Evolutionary conservation across 2,113 vertebrate species (phyloP).

Genomic region (Cephalopholis sonnerati): DNA sequence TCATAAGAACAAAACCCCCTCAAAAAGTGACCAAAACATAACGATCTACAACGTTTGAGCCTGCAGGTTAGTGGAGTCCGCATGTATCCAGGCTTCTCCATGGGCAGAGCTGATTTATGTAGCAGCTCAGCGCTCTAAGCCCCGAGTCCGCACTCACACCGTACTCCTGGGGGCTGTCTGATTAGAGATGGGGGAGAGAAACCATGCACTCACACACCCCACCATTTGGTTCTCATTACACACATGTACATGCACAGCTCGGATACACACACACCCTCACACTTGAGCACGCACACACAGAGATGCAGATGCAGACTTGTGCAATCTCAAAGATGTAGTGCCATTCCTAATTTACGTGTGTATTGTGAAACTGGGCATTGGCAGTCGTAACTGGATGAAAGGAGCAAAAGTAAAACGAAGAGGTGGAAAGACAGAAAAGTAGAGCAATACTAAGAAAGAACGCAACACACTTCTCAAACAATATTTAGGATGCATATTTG

Average conservation of each 20-base stretch:
- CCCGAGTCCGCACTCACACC: constrained; percentile 73
- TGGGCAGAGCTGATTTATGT: constrained; percentile 84
- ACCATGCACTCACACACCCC: constrained; percentile 78
- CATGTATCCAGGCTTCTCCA: constrained; percentile 71
- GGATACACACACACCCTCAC: constrained; percentile 31
- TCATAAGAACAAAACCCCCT: not conserved
- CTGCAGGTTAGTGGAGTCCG: constrained; percentile 60
- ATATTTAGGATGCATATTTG: constrained; percentile 24
- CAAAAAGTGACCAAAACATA: not conserved
- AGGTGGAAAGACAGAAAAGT: constrained; percentile 7
- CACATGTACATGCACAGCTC: constrained; percentile 68
- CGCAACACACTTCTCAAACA: constrained; percentile 4
- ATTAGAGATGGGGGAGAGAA: constrained; percentile 85
- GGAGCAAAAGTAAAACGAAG: constrained; percentile 19
- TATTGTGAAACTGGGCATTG: constrained; percentile 59
- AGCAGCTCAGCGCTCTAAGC: constrained; percentile 75
- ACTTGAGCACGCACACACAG: constrained; percentile 11
- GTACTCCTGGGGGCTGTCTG: constrained; percentile 83
- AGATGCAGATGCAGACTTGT: constrained; percentile 65
- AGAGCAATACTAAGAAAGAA: not conserved
- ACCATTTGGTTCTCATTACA: constrained; percentile 84
- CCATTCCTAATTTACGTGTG: constrained; percentile 69
- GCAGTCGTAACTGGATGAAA: constrained; percentile 19
- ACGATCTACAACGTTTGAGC: not conserved
- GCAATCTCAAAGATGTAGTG: constrained; percentile 71